Percentiles rank a stretch among this genome's conserved stretches.
These are phyloP conservation scores for Stomatorhinus ivindoensis DNA, from an alignment of 2,113 vertebrate species.

Conservation along the genomic window DNA sequence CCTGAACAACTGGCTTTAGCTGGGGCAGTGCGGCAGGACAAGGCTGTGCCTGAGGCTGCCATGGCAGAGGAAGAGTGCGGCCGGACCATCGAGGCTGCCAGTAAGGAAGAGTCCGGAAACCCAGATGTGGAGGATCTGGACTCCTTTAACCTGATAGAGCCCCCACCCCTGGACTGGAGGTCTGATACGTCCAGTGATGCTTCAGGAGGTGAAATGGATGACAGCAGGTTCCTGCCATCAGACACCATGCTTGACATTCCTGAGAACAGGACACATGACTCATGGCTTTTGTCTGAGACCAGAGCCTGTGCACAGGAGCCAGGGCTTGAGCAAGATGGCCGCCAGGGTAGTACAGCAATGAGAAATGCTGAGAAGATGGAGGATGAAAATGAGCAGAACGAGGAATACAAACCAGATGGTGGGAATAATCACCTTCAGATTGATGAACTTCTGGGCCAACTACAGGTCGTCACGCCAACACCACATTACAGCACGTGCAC, in stretches of 20 bases:
- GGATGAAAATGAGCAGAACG: conserved; percentile 3
- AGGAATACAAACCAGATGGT: conserved; percentile 31
- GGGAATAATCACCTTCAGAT: conserved; percentile 55
- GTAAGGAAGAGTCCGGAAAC: background rate
- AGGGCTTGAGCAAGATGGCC: background rate
- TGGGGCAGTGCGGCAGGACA: background rate
- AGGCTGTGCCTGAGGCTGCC: background rate
- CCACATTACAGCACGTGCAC: background rate
- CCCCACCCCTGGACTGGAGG: conserved; percentile 66
- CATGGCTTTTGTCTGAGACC: background rate
- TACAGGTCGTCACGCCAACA: conserved; percentile 55
- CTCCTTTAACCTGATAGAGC: conserved; percentile 49
- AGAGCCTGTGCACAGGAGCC: background rate
- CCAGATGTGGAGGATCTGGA: conserved; percentile 49
- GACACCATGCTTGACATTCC: conserved; percentile 31
- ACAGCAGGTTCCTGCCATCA: conserved; percentile 29
- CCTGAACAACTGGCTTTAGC: conserved; percentile 18
- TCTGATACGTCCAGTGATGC: conserved; percentile 59
- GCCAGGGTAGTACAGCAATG: background rate
- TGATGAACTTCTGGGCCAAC: conserved; percentile 60
- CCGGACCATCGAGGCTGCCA: background rate
- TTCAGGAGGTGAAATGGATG: conserved; percentile 43
- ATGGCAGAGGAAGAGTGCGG: background rate
- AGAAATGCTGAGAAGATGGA: background rate
- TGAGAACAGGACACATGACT: conserved; percentile 10